phyloP scores from a whole-genome alignment of 2,888 invertebrate species.

The Hirtodrosophila alboralis region DNA sequence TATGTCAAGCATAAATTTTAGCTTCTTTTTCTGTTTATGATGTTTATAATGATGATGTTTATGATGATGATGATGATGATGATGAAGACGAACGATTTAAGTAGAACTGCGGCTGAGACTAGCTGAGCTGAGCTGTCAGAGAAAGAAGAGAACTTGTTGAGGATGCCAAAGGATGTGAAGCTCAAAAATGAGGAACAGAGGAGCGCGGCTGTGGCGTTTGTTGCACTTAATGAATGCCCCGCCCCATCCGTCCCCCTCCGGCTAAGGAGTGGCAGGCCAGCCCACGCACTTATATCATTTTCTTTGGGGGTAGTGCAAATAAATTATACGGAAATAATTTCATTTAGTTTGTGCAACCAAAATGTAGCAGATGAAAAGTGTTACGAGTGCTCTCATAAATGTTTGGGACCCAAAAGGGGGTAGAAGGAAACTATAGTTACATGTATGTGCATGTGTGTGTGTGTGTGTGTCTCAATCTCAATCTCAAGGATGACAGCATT shows the following conservation, averaged over 20 bases:
- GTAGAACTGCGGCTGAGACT: conserved; percentile 41
- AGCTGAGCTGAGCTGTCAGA: conserved; percentile 14
- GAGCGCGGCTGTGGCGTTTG: neutral
- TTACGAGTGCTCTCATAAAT: conserved; percentile 37
- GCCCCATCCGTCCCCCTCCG: too few species aligned
- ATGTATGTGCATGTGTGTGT: neutral
- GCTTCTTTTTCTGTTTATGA: conserved; percentile 19
- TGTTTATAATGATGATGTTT: conserved; percentile 4
- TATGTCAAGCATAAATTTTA: conserved; percentile 78
- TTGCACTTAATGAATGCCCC: conserved; percentile 70
- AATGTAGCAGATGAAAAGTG: conserved; percentile 32
- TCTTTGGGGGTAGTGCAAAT: conserved; percentile 63
- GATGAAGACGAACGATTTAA: conserved; percentile 64
- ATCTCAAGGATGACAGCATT: conserved; percentile 33
- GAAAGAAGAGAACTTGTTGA: neutral
- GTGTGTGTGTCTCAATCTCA: conserved; percentile 11
- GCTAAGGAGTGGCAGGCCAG: conserved; percentile 26
- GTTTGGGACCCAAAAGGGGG: conserved; percentile 8
- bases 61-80: conserved; percentile 21
- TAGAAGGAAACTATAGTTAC: neutral
- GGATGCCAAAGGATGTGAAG: too few species aligned
- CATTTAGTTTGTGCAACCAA: conserved; percentile 66
- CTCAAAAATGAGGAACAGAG: too few species aligned
- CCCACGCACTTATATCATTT: conserved; percentile 65
- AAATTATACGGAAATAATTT: conserved; percentile 77